Conservation (phyloP, 2,797 vertebrate species). For the Acipenser transmontanus region DNA sequence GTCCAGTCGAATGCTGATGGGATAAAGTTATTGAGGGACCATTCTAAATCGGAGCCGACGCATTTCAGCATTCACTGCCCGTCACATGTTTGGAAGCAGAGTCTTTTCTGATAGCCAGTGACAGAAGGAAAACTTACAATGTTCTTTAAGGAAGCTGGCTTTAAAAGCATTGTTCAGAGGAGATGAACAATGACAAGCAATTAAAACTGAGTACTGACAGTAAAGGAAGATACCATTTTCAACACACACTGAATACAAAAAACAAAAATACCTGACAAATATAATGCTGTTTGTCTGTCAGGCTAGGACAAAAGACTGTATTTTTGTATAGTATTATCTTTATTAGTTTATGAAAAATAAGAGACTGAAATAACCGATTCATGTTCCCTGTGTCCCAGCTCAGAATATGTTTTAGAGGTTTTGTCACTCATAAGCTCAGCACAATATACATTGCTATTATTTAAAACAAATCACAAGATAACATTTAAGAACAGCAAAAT, state of each 20-base stretch:
- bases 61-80: background rate
- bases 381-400: too few relatives aligned
- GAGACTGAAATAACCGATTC: too few relatives aligned
- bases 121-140: conserved; percentile 22
- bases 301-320: conserved; percentile 9
- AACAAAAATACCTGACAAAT: background rate
- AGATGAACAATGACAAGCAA: conserved; percentile 18
- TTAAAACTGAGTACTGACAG: conserved; percentile 10
- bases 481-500: too few relatives aligned
- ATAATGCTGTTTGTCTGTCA: background rate
- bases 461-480: too few relatives aligned
- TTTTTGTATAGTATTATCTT: background rate
- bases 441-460: too few relatives aligned
- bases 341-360: too few relatives aligned
- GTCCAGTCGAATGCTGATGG: conserved; percentile 12
- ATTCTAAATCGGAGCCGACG: conserved; percentile 11
- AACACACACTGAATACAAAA: background rate
- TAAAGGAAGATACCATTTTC: conserved; percentile 2
- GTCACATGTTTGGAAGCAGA: background rate
- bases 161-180: conserved; percentile 17
- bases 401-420: too few relatives aligned
- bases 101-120: conserved; percentile 8
- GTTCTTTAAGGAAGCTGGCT: conserved; percentile 6
- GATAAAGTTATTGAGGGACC: conserved; percentile 14
- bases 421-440: too few relatives aligned